These are phyloP conservation scores for Clistopyga incitator DNA, from an alignment of 2,888 invertebrate genomes.

Conservation along the genomic window DNA sequence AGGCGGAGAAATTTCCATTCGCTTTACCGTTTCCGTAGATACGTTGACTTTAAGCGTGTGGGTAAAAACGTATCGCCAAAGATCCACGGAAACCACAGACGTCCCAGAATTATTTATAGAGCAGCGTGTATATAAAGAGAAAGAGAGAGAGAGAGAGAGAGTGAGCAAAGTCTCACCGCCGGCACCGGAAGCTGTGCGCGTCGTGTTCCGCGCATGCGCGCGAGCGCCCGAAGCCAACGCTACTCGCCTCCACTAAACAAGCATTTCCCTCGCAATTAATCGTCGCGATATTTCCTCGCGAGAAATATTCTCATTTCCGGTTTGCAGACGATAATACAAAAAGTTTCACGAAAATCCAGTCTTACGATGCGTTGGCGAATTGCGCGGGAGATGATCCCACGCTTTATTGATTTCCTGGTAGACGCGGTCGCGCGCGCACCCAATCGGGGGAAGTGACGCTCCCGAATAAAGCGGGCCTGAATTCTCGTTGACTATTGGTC, in stretches of 20 bases:
- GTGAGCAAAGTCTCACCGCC: constrained; percentile 54
- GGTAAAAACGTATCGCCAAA: constrained; percentile 26
- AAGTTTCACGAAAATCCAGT: neutral
- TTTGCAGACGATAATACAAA: neutral
- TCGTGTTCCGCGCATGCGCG: constrained; percentile 57
- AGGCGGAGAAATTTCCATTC: constrained; percentile 15
- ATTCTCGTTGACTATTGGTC: constrained; percentile 71
- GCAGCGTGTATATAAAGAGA: constrained; percentile 11
- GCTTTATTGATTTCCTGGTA: constrained; percentile 75
- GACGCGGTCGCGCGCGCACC: constrained; percentile 41
- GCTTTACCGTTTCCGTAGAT: neutral
- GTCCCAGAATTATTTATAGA: constrained; percentile 58
- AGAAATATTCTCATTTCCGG: neutral
- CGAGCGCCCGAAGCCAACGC: neutral
- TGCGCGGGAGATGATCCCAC: constrained; percentile 72
- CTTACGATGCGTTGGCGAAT: constrained; percentile 59
- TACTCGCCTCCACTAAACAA: neutral
- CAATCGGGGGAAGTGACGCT: constrained; percentile 69
- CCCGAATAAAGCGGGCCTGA: constrained; percentile 70
- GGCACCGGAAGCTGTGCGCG: constrained; percentile 59
- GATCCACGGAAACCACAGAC: constrained; percentile 46
- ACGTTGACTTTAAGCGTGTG: neutral
- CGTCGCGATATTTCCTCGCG: neutral
- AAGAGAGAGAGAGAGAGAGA: constrained; percentile 7
- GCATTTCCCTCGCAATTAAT: constrained; percentile 1